Evolutionary conservation across 2,888 invertebrate species (phyloP).

Genomic region (Abrostola triplasia): DNA sequence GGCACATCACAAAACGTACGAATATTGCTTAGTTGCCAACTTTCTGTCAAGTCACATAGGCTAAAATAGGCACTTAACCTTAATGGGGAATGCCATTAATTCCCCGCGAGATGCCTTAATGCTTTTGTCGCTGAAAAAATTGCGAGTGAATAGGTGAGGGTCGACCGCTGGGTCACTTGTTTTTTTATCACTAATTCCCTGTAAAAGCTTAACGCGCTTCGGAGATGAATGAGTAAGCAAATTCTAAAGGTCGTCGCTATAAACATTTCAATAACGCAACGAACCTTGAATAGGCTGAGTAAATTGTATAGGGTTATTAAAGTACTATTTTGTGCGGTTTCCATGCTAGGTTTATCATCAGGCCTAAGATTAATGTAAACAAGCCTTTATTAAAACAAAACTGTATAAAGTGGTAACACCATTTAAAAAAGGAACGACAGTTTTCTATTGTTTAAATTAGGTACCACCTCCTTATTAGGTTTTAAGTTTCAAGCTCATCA

Average conservation of each 20-base stretch:
- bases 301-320: conserved; percentile 25
- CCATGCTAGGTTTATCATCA: background rate
- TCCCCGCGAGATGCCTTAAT: conserved; percentile 78
- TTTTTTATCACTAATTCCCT: conserved; percentile 61
- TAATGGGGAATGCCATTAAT: conserved; percentile 80
- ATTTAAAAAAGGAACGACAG: background rate
- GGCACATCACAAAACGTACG: conserved; percentile 60
- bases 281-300: conserved; percentile 50
- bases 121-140: conserved; percentile 76
- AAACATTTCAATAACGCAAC: conserved; percentile 56
- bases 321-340: conserved; percentile 12
- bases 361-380: background rate
- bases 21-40: conserved; percentile 66
- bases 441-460: background rate
- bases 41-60: conserved; percentile 81
- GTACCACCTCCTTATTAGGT: background rate
- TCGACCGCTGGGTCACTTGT: conserved; percentile 59
- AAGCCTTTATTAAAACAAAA: background rate
- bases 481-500: background rate
- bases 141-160: conserved; percentile 70
- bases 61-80: conserved; percentile 82
- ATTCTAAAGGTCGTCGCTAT: conserved; percentile 42
- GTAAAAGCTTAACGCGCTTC: conserved; percentile 41
- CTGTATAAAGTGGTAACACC: no score
- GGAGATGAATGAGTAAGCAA: conserved; percentile 59